phyloP scores from a whole-genome alignment of 2,888 invertebrate species.

The Muschampia plurimacula region DNA sequence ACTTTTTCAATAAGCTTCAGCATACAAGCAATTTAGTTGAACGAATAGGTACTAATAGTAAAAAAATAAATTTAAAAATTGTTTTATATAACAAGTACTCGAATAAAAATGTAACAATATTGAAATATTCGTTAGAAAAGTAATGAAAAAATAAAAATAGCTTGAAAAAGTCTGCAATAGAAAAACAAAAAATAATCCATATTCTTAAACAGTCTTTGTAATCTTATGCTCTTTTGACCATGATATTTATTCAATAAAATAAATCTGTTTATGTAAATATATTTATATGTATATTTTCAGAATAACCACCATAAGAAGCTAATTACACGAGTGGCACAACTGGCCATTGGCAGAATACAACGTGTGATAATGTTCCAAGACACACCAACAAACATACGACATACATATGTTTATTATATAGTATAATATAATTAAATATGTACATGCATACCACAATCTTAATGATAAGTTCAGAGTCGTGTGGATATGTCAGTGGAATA shows the following conservation, averaged over 20 bases:
- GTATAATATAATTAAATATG: not conserved
- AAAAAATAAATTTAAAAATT: too few species aligned
- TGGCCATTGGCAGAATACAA: not conserved
- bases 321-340: not conserved
- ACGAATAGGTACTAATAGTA: too few species aligned
- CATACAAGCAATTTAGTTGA: too few species aligned
- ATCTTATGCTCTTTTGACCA: not conserved
- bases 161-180: too few species aligned
- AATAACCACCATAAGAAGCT: conserved; percentile 6
- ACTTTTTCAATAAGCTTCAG: too few species aligned
- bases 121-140: too few species aligned
- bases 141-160: too few species aligned
- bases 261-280: not conserved
- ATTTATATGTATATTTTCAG: conserved; percentile 11
- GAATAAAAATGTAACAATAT: too few species aligned
- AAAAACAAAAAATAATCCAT: too few species aligned
- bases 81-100: too few species aligned
- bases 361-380: not conserved
- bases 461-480: not conserved
- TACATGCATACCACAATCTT: not conserved
- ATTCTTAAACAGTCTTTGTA: too few species aligned
- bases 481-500: not conserved
- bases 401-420: not conserved
- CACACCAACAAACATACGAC: conserved; percentile 1
- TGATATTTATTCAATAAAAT: not conserved